Evolutionary conservation across 1,140 invertebrate species (phyloP), one percentile per base, ranked within the genome.

Genomic region (Drosophila tropicalis): DNA sequence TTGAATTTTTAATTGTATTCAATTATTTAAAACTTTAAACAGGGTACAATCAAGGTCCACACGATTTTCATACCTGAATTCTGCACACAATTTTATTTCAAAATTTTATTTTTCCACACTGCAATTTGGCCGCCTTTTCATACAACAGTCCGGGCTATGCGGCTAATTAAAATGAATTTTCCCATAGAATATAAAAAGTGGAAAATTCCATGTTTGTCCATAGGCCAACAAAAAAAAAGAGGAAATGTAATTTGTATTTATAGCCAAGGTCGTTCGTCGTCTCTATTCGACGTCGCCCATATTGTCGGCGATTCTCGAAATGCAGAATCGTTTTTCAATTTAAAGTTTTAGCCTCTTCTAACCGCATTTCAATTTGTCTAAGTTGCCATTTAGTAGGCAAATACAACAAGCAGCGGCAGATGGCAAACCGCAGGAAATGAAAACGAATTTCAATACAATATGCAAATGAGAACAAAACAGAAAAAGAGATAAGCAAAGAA

Each of bases 361-460:
- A 40, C 71, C 66, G 75, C 83, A 73, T 89, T 58, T 80, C 83
- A 87, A 87, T 87, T 87, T 87, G 84, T 76, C 83, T 79, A 87
- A 87, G 84, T 87, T 87, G 82, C 83, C 76, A 73, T 69, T 86
- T 62, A 68, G 39, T 25, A 68, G 60, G 40, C n/a, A 32, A n/a
- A 19, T 9, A 51, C 34, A 36, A 29, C 44, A 5, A 39, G 57
- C 7, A 17, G 13, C 12, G 17, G 13, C 83, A 79, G 83, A 84
- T 83, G 83, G 60, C 34, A 62, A 62, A 62, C 55, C 83, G 54
- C 67, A 81, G 62, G 51, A 75, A 72, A 67, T 60, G 66, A 73
- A 78, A 74, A 67, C 79, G 75, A 87, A 87, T 87, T 51, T 87
- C 79, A 86, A 86, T 86, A 86, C 84, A 87, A 86, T 89, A 86